These are phyloP conservation scores for Lota lota DNA, from an alignment of 2,113 vertebrate species.

Conservation along the genomic window DNA sequence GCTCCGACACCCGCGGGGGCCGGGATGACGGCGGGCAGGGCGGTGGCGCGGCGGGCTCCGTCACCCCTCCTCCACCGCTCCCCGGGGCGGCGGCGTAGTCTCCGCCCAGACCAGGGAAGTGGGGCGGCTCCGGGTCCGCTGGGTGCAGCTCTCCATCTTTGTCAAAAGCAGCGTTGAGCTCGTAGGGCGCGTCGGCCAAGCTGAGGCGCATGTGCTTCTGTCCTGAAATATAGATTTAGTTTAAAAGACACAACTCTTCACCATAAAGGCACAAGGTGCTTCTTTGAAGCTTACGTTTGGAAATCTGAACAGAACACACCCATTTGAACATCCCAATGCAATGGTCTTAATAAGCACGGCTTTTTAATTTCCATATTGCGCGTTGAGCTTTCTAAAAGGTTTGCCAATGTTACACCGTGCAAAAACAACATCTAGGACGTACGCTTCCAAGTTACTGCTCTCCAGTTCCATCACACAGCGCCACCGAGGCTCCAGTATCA, in stretches of 20 bases:
- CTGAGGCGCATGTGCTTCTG: conserved; percentile 93
- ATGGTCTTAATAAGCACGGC: no score
- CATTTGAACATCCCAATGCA: no score
- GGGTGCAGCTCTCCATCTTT: conserved; percentile 84
- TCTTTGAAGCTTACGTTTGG: no score
- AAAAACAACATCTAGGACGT: no score
- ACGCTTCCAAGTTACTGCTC: no score
- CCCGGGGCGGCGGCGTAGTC: conserved; percentile 55
- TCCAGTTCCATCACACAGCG: no score
- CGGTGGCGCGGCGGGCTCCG: conserved; percentile 65
- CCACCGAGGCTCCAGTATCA: no score
- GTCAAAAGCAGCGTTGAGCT: conserved; percentile 81
- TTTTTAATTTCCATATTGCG: no score
- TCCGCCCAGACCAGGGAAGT: conserved; percentile 72
- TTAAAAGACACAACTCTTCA: no score
- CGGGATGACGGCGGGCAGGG: conserved; percentile 77
- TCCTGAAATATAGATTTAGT: conserved; percentile 66
- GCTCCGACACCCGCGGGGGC: conserved; percentile 86
- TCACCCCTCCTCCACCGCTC: neutral
- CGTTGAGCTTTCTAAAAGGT: no score
- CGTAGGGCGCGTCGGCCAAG: conserved; percentile 85
- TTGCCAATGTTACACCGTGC: no score
- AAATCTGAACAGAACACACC: conserved; percentile 6
- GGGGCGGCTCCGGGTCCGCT: conserved; percentile 54
- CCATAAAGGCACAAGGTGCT: no score